Conservation (phyloP, 2,797 vertebrate genomes). For the Cynopterus sphinx region DNA sequence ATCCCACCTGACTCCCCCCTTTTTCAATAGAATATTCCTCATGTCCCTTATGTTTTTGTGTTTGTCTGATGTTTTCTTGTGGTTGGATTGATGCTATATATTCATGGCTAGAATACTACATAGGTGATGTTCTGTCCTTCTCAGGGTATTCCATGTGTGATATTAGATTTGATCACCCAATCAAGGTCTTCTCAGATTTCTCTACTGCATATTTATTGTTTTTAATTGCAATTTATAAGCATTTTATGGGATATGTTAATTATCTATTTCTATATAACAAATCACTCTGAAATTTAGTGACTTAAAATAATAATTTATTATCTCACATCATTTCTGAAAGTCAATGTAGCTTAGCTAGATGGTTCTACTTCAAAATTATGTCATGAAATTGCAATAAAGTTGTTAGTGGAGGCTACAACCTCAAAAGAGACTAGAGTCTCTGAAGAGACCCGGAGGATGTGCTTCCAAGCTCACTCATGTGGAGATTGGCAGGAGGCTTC, state of each 20-base stretch:
- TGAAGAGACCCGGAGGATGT: not conserved
- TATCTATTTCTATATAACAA: not conserved
- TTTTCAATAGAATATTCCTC: conserved; percentile 17
- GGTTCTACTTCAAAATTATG: not conserved
- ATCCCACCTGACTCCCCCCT: not conserved
- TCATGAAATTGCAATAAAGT: not conserved
- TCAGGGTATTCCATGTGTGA: not conserved
- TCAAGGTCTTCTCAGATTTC: conserved; percentile 6
- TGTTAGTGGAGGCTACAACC: not conserved
- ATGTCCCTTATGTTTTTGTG: not conserved
- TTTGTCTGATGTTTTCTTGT: conserved; percentile 28
- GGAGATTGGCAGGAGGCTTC: not conserved
- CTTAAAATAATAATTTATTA: conserved; percentile 37
- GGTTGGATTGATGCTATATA: not conserved
- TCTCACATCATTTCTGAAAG: not conserved
- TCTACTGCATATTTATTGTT: not conserved
- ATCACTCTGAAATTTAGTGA: not conserved
- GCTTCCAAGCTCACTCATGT: not conserved
- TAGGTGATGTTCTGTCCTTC: not conserved
- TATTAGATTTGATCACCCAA: not conserved
- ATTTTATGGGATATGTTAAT: not conserved
- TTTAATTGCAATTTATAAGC: not conserved
- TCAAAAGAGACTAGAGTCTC: not conserved
- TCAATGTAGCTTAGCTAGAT: not conserved
- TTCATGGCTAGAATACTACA: not conserved